Evolutionary conservation across 1,140 invertebrate species (phyloP), one percentile per base, ranked within the genome.

Genomic region (Centruroides sculpturatus): DNA sequence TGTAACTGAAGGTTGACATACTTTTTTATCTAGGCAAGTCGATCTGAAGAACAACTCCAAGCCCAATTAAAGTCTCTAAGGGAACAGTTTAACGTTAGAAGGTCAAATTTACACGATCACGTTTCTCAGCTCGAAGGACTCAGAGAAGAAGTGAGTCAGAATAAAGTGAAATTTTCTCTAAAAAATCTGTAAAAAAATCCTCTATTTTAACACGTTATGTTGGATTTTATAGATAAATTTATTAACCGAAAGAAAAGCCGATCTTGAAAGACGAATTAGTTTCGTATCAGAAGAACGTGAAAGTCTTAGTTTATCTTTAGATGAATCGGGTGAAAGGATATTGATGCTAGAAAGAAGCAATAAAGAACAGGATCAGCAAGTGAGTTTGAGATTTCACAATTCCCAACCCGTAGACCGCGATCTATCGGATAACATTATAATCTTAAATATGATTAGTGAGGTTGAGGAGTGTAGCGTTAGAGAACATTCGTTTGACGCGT

Each of bases 291-390:
- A 83, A 56, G 90, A 95, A 72, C 80, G 89, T 68, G 86, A 92
- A 60, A 80, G 80, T 56, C 76, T 92, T 36, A 79, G 82, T 47
- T 80, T 82, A 34, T 84, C 85, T 55, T 77, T 93, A 57, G 90
- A 95, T 67, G 91, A 94, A 75, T 86, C 90, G 47, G 84, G 85
- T 56, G 90, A 95, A 74, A 81, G 89, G 70, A 91, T 92, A 64
- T 73, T 85, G 60, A 79, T 87, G 69, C 77, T 94, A 66, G 89
- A 94, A 71, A 81, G 85, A 71, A 84, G 90, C 71, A 80, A 85
- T 34, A 82, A 86, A 69, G 90, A 94, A 77, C 87, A 92, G 76
- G 86, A 89, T 63, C 75, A 76, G 60, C 77, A 80, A 75, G 78
- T 82, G 70, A 71, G 66, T 51, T 56, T 56, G 46, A 10, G 46